Evolutionary conservation across 1,140 invertebrate species (phyloP).

Genomic region (Tigriopus japonicus): DNA sequence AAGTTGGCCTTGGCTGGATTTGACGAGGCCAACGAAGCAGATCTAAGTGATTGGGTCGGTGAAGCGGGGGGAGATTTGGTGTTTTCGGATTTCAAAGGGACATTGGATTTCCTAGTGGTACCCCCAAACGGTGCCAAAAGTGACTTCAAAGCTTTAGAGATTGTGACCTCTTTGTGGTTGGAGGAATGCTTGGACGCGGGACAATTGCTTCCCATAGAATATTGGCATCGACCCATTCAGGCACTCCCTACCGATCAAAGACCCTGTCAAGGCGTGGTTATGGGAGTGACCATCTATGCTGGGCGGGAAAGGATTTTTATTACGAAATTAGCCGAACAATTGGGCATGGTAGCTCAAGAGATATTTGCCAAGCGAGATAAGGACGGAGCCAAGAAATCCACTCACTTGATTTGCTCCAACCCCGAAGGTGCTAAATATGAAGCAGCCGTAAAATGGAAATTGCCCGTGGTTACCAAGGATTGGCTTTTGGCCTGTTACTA

Average conservation of each 20-base stretch:
- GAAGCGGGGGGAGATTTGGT: slow-evolving; percentile 5
- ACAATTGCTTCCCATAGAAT: not conserved
- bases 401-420: not conserved
- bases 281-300: not conserved
- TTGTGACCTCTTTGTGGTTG: not conserved
- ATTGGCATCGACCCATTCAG: not conserved
- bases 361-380: not conserved
- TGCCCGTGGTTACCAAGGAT: slow-evolving; percentile 18
- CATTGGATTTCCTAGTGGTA: slow-evolving; percentile 3
- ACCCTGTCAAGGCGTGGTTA: not conserved
- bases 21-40: not conserved
- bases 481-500: slow-evolving; percentile 54
- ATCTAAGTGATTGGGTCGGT: slow-evolving; percentile 3
- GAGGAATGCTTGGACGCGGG: not conserved
- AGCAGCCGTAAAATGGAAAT: not conserved
- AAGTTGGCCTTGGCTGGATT: not conserved
- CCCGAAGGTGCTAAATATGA: not conserved
- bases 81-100: not conserved
- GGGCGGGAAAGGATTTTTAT: not conserved
- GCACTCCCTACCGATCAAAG: not conserved
- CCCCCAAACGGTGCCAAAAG: not conserved
- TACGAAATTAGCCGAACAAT: not conserved
- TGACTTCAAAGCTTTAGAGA: not conserved
- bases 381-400: not conserved
- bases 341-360: not conserved